These are phyloP conservation scores for Pocillopora verrucosa DNA, from an alignment of 64 coral and sea anemone species.

Conservation along the genomic window DNA sequence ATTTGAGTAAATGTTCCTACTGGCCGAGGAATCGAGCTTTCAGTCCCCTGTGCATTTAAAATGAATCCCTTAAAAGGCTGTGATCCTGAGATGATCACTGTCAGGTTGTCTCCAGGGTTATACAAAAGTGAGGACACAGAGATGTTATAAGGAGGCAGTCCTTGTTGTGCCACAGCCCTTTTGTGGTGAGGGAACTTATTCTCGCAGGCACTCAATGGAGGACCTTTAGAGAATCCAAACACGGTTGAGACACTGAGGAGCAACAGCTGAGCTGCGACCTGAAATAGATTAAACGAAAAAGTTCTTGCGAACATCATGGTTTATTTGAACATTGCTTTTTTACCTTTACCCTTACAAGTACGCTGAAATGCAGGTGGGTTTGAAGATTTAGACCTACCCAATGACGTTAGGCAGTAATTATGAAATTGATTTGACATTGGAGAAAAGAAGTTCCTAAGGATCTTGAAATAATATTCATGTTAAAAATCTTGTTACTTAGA, in stretches of 20 bases:
- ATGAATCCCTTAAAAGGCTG: conserved; percentile 75
- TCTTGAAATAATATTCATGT: too few species aligned
- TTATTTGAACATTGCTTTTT: too few species aligned
- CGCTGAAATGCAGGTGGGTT: too few species aligned
- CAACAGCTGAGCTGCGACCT: conserved; percentile 9
- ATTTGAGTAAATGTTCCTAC: conserved; percentile 41
- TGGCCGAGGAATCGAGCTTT: conserved; percentile 26
- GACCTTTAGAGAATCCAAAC: conserved; percentile 33
- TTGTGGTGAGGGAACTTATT: conserved; percentile 34
- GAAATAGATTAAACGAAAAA: background rate
- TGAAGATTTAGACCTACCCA: too few species aligned
- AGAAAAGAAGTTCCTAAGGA: too few species aligned
- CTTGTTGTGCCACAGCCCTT: background rate
- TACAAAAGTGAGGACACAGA: conserved; percentile 62
- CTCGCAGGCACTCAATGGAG: conserved; percentile 64
- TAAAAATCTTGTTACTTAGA: too few species aligned
- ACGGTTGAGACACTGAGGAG: background rate
- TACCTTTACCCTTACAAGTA: too few species aligned
- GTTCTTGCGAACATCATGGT: background rate
- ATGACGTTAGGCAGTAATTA: too few species aligned
- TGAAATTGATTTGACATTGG: too few species aligned
- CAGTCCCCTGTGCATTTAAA: conserved; percentile 57
- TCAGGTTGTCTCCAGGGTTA: conserved; percentile 47
- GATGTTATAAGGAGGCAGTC: conserved; percentile 55
- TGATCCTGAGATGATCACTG: conserved; percentile 51